Base-by-base conservation (phyloP, 2,113 vertebrate genomes). In the Protobothrops flavoviridis region DNA sequence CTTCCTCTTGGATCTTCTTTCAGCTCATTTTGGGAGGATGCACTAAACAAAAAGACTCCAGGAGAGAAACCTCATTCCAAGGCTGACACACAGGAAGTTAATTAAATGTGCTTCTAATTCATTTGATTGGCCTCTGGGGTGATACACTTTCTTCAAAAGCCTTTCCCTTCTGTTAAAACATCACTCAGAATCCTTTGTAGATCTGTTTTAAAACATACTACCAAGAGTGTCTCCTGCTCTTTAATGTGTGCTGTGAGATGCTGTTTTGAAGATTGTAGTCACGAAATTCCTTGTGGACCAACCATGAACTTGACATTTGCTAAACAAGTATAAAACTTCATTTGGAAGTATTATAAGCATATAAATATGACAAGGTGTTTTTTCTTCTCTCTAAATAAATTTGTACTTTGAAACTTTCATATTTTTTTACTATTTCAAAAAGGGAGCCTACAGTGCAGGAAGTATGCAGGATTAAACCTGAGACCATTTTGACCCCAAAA, bases 1-100 rank as follows among this genome's bases (percentile, higher is more conserved):
- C 2, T 96, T 94, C 87, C 53, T 95, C 96, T 97, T 87, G 93
- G 94, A 95, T 94, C 92, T 95, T 93, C 59, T 94, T 97, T 91
- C 95, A 96, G 94, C 96, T 96, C 95, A 93, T 96, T 95, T 95
- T 96, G 92, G 92, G 94, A 89, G 59, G 89, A 96, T 61, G 3
- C 50, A 92, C 94, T 93, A 92, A 93, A 90, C 50, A 97, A 91
- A 96, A 90, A 86, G 87, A 48, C 89, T 96, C 94, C 64, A 59
- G 94, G 48, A 85, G 74, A 50, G 7, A 94, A 95, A 85, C 85
- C 92, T 96, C 86, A 59, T 94, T 89, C 26, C 43, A 3, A 90
- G 87, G 90, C n/a, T 94, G 88, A 43, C 90, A 87, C 88, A 93
- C 90, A 92, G 39, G 39, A 95, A 90, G 91, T 94, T 95, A 95